Percentiles rank a stretch among this genome's conserved stretches.
phyloP scores from a whole-genome alignment of 1,140 invertebrate species.

The Drosophila simulans region DNA sequence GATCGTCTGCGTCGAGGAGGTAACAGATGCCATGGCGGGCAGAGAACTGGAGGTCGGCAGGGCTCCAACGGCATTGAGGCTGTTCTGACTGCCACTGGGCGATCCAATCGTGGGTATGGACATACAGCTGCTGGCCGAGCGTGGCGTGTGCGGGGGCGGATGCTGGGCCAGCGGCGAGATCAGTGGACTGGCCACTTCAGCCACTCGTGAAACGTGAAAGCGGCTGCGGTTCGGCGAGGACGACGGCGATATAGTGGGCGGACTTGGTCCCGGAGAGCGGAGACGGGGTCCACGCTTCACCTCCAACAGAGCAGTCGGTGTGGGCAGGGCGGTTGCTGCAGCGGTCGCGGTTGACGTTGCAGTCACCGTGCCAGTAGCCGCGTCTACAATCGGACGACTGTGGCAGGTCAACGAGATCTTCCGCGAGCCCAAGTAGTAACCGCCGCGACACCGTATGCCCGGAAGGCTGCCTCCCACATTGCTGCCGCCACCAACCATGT shows the following conservation, averaged over 20 bases:
- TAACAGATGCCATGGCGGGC: slow-evolving; percentile 78
- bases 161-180: slow-evolving; percentile 72
- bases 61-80: slow-evolving; percentile 33
- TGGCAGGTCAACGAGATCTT: slow-evolving; percentile 87
- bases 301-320: slow-evolving; percentile 78
- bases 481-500: slow-evolving; percentile 66
- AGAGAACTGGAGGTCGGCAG: slow-evolving; percentile 77
- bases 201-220: slow-evolving; percentile 87
- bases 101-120: slow-evolving; percentile 66
- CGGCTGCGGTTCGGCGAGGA: slow-evolving; percentile 88
- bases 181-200: slow-evolving; percentile 81
- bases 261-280: slow-evolving; percentile 89
- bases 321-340: slow-evolving; percentile 66
- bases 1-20: slow-evolving; percentile 77
- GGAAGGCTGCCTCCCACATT: slow-evolving; percentile 34
- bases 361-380: slow-evolving; percentile 63
- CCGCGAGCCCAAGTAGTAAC: slow-evolving; percentile 86
- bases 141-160: slow-evolving; percentile 52
- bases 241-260: slow-evolving; percentile 89
- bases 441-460: slow-evolving; percentile 71
- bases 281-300: slow-evolving; percentile 86
- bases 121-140: slow-evolving; percentile 70
- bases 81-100: slow-evolving; percentile 60
- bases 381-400: slow-evolving; percentile 74
- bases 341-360: slow-evolving; percentile 51